Evolutionary conservation across 2,888 invertebrate species (phyloP), one percentile per base, ranked within the genome.

Genomic region (Noctua comes): DNA sequence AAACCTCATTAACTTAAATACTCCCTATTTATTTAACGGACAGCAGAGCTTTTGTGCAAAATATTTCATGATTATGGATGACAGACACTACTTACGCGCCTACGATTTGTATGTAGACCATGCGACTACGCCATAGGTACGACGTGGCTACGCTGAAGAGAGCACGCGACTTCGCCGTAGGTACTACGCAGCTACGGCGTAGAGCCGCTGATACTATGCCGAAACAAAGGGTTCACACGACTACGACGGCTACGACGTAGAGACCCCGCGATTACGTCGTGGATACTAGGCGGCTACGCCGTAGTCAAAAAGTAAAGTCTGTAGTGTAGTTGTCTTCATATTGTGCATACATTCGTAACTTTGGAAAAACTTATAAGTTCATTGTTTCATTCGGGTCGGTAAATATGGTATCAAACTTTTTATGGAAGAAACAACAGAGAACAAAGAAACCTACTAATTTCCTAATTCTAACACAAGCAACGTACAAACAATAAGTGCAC

Each of bases 401-500:
- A 43, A 78, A 51, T 36, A 77, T 82, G 27, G 21, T 77, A 77
- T 46, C 18, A 2, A 68, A 78, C 36, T 64, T 43, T 1, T n/a
- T 21, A 48, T n/a, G n/a, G 36, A 24, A 36, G 16, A 36, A 36
- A 36, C 46, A 36, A 79, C 46, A 57, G 71, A 79, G 84, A 79
- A 84, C 70, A 65, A 69, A 66, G n/a, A n/a, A 27, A 80, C n/a
- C 46, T 36, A 77, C 43, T 31, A 65, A 69, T 65, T 83, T 64
- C 62, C 54, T 40, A 76, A 66, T 81, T 66, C 68, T 73, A 75
- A 80, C 68, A 75, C 10, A 73, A 80, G 69, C 72, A 62, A 78
- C 54, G 69, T 75, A 69, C 85, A 83, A 84, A 89, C 84, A 85
- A 83, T 86, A 87, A 88, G 86, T 89, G 86, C 88, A 88, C 85